phyloP scores from a whole-genome alignment of 2,113 vertebrate genomes.

The Eubucco bourcierii region DNA sequence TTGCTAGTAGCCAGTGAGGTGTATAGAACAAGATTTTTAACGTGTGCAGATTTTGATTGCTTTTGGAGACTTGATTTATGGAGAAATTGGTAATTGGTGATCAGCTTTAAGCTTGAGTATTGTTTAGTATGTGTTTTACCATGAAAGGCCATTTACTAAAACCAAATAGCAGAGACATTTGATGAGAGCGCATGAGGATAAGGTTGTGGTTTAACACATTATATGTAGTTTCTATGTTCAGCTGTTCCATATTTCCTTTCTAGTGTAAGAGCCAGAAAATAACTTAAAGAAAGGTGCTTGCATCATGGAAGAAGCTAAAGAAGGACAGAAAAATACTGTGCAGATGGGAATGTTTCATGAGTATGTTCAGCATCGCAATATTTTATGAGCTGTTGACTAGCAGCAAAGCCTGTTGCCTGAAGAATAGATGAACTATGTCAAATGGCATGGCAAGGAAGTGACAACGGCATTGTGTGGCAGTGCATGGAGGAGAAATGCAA shows the following conservation, averaged over 20 bases:
- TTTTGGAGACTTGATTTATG: background rate
- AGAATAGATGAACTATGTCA: background rate
- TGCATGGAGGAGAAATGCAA: background rate
- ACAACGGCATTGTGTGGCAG: background rate
- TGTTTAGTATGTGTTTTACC: background rate
- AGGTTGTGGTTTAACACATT: background rate
- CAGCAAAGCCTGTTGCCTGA: background rate
- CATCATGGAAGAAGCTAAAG: background rate
- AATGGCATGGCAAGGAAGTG: background rate
- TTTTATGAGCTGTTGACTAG: background rate
- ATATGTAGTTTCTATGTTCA: background rate
- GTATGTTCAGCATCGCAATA: background rate
- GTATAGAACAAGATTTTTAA: background rate
- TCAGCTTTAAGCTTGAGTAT: background rate
- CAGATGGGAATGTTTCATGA: background rate
- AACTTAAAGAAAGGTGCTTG: background rate
- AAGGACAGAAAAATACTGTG: background rate
- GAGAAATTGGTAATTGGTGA: background rate
- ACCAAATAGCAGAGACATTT: background rate
- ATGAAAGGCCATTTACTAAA: background rate
- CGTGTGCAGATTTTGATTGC: background rate
- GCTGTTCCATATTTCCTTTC: background rate
- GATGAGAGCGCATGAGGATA: background rate
- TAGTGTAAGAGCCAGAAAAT: background rate
- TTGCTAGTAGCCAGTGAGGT: background rate